Conservation (phyloP, 64 coral and sea anemone genomes). For the Montipora sp. region DNA sequence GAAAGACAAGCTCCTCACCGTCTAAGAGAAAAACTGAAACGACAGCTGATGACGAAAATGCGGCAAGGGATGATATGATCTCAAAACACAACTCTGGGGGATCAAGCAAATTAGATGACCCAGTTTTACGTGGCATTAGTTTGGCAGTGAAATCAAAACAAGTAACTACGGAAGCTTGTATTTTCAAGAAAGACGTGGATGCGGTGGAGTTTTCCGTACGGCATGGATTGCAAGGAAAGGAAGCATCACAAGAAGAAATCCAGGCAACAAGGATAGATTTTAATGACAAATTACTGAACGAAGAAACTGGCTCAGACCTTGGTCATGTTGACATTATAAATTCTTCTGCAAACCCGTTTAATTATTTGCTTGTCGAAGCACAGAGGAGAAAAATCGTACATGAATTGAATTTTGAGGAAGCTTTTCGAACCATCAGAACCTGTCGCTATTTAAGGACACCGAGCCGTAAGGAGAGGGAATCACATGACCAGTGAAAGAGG, state of each 20-base stretch:
- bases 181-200: not conserved
- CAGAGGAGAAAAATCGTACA: not conserved
- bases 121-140: not conserved
- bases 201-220: too few species aligned
- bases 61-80: not conserved
- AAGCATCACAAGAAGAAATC: not conserved
- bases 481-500: not conserved
- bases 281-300: not conserved
- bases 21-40: constrained; percentile 1
- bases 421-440: constrained; percentile 26
- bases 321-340: not conserved
- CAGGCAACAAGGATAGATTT: not conserved
- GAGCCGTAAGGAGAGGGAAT: constrained; percentile 3
- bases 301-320: not conserved
- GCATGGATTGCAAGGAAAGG: not conserved
- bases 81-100: not conserved
- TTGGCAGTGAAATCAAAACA: not conserved
- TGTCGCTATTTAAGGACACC: constrained; percentile 60
- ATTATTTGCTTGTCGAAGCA: constrained; percentile 19
- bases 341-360: constrained; percentile 35
- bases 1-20: not conserved
- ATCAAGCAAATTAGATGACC: not conserved
- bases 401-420: constrained; percentile 50
- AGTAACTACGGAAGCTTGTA: not conserved
- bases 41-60: not conserved